Evolutionary conservation across 2,888 invertebrate genomes (phyloP).

Genomic region (Amphipoea lucens): DNA sequence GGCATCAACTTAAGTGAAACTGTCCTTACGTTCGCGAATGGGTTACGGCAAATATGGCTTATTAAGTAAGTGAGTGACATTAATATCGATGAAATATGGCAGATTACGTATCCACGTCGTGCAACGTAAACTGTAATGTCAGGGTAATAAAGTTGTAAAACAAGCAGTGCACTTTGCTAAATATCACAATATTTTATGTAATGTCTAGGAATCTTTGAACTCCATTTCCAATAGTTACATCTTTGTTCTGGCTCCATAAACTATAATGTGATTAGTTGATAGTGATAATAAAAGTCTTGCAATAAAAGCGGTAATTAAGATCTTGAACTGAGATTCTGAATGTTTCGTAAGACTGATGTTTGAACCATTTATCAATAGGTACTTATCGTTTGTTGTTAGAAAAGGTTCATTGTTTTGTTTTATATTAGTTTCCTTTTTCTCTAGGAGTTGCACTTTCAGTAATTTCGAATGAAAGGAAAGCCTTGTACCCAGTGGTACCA

Average conservation of each 20-base stretch:
- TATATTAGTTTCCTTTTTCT: slow-evolving; percentile 14
- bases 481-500: slow-evolving; percentile 19
- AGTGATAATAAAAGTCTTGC: slow-evolving; percentile 53
- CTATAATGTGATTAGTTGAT: slow-evolving; percentile 51
- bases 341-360: slow-evolving; percentile 19
- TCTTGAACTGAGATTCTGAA: slow-evolving; percentile 45
- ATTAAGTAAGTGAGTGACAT: slow-evolving; percentile 56
- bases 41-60: slow-evolving; percentile 42
- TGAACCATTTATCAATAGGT: slow-evolving; percentile 30
- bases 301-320: slow-evolving; percentile 57
- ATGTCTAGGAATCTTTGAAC: slow-evolving; percentile 57
- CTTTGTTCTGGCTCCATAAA: slow-evolving; percentile 53
- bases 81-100: slow-evolving; percentile 55
- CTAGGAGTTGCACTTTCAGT: slow-evolving; percentile 26
- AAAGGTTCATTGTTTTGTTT: slow-evolving; percentile 9
- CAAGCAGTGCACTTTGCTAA: slow-evolving; percentile 55
- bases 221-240: slow-evolving; percentile 51
- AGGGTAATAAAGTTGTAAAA: slow-evolving; percentile 52
- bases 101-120: slow-evolving; percentile 53
- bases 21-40: slow-evolving; percentile 38
- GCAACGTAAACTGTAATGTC: slow-evolving; percentile 49
- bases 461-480: slow-evolving; percentile 40
- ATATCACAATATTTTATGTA: slow-evolving; percentile 58
- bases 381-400: slow-evolving; percentile 28
- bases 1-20: slow-evolving; percentile 38